Percentiles rank a stretch among this genome's conserved stretches.
phyloP scores from a whole-genome alignment of 2,888 invertebrate genomes.

The Ypsolopha scabrella region DNA sequence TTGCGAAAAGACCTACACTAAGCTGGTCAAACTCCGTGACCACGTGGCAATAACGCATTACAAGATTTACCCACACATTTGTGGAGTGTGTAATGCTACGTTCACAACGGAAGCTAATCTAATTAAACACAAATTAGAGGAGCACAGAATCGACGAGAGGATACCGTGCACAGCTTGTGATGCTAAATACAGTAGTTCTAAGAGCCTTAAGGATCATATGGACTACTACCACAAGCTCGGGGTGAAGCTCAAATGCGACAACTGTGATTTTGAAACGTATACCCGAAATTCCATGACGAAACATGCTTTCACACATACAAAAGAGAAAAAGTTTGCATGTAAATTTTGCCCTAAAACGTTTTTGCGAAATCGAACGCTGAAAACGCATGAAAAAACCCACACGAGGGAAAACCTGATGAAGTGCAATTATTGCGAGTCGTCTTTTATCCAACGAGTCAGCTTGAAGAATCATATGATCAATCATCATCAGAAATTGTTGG shows the following conservation, averaged over 20 bases:
- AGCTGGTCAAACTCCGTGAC: too few species aligned
- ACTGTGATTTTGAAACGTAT: constrained; percentile 3
- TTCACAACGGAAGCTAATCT: too few species aligned
- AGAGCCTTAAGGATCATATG: not conserved
- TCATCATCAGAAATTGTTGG: too few species aligned
- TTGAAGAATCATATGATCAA: too few species aligned
- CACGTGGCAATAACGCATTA: too few species aligned
- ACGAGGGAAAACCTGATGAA: too few species aligned
- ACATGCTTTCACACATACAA: not conserved
- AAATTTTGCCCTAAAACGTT: constrained; percentile 13
- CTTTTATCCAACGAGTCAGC: too few species aligned
- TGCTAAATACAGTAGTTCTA: not conserved
- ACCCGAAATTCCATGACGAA: not conserved
- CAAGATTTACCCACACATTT: too few species aligned
- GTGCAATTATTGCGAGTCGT: too few species aligned
- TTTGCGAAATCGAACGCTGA: not conserved
- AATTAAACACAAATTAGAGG: not conserved
- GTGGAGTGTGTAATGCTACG: too few species aligned
- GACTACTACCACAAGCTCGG: not conserved
- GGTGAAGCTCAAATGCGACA: not conserved
- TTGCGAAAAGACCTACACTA: too few species aligned
- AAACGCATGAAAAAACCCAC: too few species aligned
- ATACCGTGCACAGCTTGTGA: not conserved
- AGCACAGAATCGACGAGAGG: not conserved
- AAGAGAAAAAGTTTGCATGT: not conserved